Percentiles rank a stretch among this genome's conserved stretches.
These are phyloP conservation scores for Cephalopachus bancanus DNA, from an alignment of 2,797 vertebrate species.

Conservation along the genomic window DNA sequence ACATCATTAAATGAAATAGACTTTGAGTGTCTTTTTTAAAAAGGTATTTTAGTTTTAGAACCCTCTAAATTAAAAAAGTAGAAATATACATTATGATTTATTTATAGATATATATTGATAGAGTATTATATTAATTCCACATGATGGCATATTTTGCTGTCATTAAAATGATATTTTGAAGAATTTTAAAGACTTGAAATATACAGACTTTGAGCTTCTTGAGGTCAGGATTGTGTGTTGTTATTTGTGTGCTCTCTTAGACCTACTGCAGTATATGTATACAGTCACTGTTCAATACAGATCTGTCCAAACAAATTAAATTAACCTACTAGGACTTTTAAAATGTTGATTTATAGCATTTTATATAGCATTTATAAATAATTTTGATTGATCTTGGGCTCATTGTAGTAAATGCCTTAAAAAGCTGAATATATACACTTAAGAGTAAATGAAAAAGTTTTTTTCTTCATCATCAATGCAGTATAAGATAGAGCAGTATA, in stretches of 20 bases:
- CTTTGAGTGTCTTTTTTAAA: not conserved
- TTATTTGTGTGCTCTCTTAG: not conserved
- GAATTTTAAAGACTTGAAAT: not conserved
- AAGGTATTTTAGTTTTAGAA: conserved; percentile 31
- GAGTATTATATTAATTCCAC: not conserved
- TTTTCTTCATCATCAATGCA: not conserved
- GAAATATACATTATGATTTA: not conserved
- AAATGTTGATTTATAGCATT: not conserved
- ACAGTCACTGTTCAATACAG: not conserved
- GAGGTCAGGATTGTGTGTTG: not conserved
- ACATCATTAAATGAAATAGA: not conserved
- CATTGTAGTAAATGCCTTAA: not conserved
- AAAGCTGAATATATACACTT: not conserved
- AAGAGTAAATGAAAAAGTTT: not conserved
- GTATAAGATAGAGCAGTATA: not conserved
- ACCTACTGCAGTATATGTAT: too few relatives aligned
- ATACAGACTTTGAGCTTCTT: not conserved
- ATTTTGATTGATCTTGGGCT: conserved; percentile 21
- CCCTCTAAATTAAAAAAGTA: not conserved
- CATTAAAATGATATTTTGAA: conserved; percentile 41
- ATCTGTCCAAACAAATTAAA: not conserved
- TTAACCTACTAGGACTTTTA: not conserved
- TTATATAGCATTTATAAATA: not conserved
- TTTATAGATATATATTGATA: not conserved
- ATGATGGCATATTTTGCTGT: not conserved